Conservation (phyloP, 2,797 vertebrate species). For the Caiman crocodilus region DNA sequence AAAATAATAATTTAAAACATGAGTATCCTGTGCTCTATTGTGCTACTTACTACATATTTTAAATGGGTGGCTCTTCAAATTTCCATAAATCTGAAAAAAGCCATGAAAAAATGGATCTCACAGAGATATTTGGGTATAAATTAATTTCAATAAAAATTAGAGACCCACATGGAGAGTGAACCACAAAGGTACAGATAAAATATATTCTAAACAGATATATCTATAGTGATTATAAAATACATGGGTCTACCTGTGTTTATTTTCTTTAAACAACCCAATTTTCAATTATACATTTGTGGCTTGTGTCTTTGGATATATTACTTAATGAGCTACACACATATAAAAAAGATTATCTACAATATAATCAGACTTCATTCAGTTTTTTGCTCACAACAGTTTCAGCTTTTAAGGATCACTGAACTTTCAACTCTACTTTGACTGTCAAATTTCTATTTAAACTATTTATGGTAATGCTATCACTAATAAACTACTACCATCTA, state of each 20-base stretch:
- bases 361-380: neutral
- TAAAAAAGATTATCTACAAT: neutral
- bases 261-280: neutral
- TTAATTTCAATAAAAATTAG: neutral
- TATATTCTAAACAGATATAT: neutral
- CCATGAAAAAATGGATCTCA: neutral
- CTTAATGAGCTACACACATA: neutral
- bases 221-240: neutral
- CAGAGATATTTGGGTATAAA: neutral
- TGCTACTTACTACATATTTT: neutral
- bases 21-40: neutral
- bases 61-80: neutral
- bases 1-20: neutral
- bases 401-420: neutral
- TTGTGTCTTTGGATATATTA: neutral
- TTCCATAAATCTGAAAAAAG: neutral
- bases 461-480: neutral
- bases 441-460: neutral
- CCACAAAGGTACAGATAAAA: neutral
- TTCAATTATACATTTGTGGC: neutral
- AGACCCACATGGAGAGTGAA: neutral
- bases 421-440: neutral
- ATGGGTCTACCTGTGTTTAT: neutral
- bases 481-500: neutral
- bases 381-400: neutral